These are phyloP conservation scores for Rhynchophorus ferrugineus DNA, from an alignment of 1,140 invertebrate genomes.

Conservation along the genomic window DNA sequence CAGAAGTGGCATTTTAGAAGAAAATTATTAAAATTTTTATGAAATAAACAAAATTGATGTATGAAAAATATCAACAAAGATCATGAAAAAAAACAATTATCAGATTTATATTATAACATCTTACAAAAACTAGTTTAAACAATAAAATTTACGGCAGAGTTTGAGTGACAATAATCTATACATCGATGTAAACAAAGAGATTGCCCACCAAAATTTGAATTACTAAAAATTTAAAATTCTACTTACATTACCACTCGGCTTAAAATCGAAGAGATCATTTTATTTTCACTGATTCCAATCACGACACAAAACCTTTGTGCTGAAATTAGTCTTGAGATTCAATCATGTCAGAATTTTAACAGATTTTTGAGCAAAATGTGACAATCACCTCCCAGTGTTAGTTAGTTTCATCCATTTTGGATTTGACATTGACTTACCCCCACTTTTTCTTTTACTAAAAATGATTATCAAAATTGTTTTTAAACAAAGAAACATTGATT, in stretches of 20 bases:
- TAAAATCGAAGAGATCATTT: constrained; percentile 28
- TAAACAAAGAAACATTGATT: no score
- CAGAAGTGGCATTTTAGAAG: no score
- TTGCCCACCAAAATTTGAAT: neutral
- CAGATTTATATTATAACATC: no score
- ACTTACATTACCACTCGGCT: constrained; percentile 30
- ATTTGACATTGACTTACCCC: constrained; percentile 2
- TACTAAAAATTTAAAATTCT: constrained; percentile 5
- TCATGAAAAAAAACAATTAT: no score
- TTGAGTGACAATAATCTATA: neutral
- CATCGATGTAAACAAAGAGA: neutral
- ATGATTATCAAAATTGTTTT: no score
- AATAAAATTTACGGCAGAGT: no score
- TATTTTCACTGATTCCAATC: neutral
- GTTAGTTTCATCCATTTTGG: constrained; percentile 3
- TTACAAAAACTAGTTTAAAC: no score
- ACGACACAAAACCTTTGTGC: neutral
- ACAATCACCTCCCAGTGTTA: neutral
- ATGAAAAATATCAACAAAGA: no score
- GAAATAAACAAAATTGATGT: no score
- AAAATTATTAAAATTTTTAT: no score
- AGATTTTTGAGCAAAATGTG: constrained; percentile 1
- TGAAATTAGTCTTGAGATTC: no score
- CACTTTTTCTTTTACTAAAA: neutral
- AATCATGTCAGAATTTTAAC: constrained; percentile 6